phyloP scores from a whole-genome alignment of 2,113 vertebrate genomes.

The Varanus salvator region DNA sequence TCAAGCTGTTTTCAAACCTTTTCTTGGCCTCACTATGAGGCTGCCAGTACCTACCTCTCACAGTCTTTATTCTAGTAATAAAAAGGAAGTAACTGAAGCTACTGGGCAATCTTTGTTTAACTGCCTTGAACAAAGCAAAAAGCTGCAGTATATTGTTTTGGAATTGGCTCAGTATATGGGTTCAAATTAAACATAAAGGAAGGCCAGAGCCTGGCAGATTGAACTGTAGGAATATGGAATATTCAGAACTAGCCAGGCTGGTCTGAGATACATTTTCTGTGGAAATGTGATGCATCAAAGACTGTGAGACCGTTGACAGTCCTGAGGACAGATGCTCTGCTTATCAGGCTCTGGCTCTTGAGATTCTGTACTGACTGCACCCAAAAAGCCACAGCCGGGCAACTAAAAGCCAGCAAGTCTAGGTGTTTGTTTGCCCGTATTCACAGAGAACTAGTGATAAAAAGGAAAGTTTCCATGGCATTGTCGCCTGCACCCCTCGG shows the following conservation, averaged over 20 bases:
- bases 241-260: background rate
- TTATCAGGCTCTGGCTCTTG: background rate
- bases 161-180: background rate
- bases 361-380: too few relatives aligned
- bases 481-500: too few relatives aligned
- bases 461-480: too few relatives aligned
- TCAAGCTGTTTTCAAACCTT: background rate
- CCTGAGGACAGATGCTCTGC: background rate
- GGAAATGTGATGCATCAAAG: background rate
- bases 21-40: fast-evolving
- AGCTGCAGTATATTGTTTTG: background rate
- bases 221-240: background rate
- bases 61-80: background rate
- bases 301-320: background rate
- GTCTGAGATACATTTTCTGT: background rate
- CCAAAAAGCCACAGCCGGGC: background rate
- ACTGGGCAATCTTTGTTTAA: background rate
- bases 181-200: background rate
- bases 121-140: background rate
- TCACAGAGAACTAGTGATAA: too few relatives aligned
- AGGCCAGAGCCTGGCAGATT: background rate
- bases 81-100: background rate
- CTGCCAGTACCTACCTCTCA: constrained; percentile 12
- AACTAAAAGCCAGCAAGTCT: too few relatives aligned
- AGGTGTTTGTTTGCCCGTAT: too few relatives aligned